Evolutionary conservation across 37 sponge, comb jelly and placozoan genomes (phyloP).

Genomic region (Diacarnus erythraeanus): DNA sequence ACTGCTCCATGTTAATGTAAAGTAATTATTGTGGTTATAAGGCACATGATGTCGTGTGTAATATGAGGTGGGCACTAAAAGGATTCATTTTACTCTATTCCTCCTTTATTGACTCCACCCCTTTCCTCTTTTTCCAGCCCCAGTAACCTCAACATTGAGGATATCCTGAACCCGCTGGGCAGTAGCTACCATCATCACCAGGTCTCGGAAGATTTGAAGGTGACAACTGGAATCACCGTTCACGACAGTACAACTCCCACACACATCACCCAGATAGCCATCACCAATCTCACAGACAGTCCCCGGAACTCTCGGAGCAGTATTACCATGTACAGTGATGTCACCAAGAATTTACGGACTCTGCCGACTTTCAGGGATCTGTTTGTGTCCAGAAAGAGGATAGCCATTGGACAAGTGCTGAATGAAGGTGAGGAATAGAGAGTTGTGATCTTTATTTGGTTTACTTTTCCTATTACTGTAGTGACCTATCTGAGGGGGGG

Average conservation of each 20-base stretch:
- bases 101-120: background rate
- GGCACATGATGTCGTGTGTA: no score
- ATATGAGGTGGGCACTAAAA: no score
- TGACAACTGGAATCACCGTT: background rate
- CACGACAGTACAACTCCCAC: background rate
- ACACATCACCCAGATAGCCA: constrained; percentile 7
- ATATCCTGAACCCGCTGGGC: constrained; percentile 18
- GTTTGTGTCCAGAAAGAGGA: constrained; percentile 60
- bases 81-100: no score
- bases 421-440: constrained; percentile 54
- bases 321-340: constrained; percentile 11
- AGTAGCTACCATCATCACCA: constrained; percentile 13
- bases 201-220: no score
- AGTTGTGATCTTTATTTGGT: constrained; percentile 32
- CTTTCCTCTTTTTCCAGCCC: constrained; percentile 7
- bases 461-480: no score
- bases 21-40: no score
- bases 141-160: constrained; percentile 25
- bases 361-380: constrained; percentile 55
- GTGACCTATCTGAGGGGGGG: no score
- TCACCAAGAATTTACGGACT: constrained; percentile 41
- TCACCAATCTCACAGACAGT: constrained; percentile 25
- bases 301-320: constrained; percentile 19
- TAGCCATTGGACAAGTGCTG: constrained; percentile 52
- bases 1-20: no score